Evolutionary conservation across 2,797 vertebrate species (phyloP).

Genomic region (Rhinatrema bivittatum): DNA sequence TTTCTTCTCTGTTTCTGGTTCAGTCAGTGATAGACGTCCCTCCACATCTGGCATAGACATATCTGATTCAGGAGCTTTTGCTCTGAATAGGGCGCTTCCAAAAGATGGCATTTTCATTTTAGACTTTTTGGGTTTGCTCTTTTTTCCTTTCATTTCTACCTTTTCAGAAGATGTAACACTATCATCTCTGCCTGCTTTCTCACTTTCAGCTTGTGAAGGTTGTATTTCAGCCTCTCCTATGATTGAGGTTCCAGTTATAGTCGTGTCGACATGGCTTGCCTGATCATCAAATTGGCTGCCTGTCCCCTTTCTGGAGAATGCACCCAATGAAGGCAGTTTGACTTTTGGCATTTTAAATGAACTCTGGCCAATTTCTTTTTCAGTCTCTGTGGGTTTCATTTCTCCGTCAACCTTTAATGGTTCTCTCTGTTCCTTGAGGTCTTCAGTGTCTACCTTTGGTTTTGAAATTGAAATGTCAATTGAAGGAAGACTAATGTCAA

Average conservation of each 20-base stretch:
- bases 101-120: too few relatives aligned
- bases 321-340: slow-evolving; percentile 40
- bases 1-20: too few relatives aligned
- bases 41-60: too few relatives aligned
- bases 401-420: neutral
- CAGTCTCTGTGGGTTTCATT: neutral
- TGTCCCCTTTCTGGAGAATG: slow-evolving; percentile 40
- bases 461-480: neutral
- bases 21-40: too few relatives aligned
- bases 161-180: too few relatives aligned
- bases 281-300: neutral
- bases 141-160: too few relatives aligned
- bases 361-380: slow-evolving; percentile 23
- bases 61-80: too few relatives aligned
- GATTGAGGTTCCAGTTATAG: neutral
- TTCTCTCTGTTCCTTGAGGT: slow-evolving; percentile 6
- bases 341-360: slow-evolving; percentile 44
- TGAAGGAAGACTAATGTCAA: neutral
- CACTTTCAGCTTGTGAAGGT: slow-evolving; percentile 33
- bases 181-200: too few relatives aligned
- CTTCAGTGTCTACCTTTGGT: neutral
- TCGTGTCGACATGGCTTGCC: slow-evolving; percentile 2
- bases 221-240: slow-evolving; percentile 27
- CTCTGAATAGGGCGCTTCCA: too few relatives aligned
- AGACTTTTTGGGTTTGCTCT: slow-evolving; percentile 46